Percentiles rank a stretch among this genome's conserved stretches.
Evolutionary conservation across 2,888 invertebrate species (phyloP).

Genomic region (Drosophila bunnanda): DNA sequence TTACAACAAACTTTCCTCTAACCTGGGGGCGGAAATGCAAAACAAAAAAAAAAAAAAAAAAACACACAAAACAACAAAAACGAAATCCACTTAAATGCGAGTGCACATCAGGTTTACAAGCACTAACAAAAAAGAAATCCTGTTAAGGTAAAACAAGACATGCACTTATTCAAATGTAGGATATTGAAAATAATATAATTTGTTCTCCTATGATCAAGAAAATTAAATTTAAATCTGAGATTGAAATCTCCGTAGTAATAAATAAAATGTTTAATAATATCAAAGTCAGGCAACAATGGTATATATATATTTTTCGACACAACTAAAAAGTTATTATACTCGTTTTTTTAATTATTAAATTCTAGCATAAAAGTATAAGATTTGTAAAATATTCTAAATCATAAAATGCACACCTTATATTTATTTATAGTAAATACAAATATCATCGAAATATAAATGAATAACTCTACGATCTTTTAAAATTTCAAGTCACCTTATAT

Average conservation of each 20-base stretch:
- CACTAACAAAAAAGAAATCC: slow-evolving; percentile 21
- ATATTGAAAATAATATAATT: neutral
- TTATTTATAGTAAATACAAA: neutral
- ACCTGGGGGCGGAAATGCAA: slow-evolving; percentile 16
- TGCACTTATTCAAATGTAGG: neutral
- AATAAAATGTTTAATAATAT: neutral
- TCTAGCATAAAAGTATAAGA: neutral
- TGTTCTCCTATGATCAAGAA: neutral
- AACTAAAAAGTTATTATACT: no score
- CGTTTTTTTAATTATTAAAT: neutral
- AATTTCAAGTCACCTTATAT: neutral
- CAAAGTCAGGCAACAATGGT: neutral
- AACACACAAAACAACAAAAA: no score
- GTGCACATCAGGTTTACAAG: slow-evolving; percentile 62
- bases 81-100: slow-evolving; percentile 68
- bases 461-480: neutral
- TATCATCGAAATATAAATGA: neutral
- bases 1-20: slow-evolving; percentile 38
- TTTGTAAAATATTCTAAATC: neutral
- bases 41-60: slow-evolving; percentile 47
- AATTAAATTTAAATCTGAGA: neutral
- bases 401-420: neutral
- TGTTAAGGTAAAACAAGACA: neutral
- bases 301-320: neutral
- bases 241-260: no score